A percentile compares a stretch with the other conserved stretches of the same genome.
These are phyloP conservation scores for Halesus radiatus DNA, from an alignment of 1,140 invertebrate genomes.

Conservation along the genomic window DNA sequence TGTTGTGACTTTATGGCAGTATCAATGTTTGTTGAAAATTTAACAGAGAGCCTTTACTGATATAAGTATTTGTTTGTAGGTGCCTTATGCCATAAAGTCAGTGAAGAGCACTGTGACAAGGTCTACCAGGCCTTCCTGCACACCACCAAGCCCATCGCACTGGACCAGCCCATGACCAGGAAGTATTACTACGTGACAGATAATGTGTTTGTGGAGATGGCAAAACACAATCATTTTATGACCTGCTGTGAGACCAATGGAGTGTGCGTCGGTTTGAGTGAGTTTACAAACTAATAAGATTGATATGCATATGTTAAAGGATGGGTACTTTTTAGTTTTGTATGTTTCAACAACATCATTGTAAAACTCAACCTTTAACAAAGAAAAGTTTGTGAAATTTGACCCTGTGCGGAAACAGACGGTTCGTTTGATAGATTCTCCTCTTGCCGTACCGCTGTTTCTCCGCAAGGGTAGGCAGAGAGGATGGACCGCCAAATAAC, in stretches of 20 bases:
- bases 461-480: no score
- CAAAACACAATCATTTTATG: constrained; percentile 63
- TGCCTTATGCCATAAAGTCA: constrained; percentile 61
- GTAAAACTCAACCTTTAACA: no score
- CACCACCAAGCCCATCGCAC: constrained; percentile 60
- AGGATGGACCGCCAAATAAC: no score
- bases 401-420: no score
- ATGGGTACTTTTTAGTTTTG: no score
- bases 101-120: constrained; percentile 59
- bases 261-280: constrained; percentile 66
- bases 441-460: no score
- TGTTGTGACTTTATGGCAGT: no score
- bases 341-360: not conserved
- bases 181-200: constrained; percentile 60
- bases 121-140: constrained; percentile 61
- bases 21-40: no score
- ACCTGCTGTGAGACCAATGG: constrained; percentile 64
- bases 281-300: constrained; percentile 9
- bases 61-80: constrained; percentile 54
- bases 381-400: no score
- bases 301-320: no score
- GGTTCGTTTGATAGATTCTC: no score
- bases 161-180: constrained; percentile 51
- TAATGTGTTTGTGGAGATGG: constrained; percentile 64
- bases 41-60: no score